These are phyloP conservation scores for Nemurella pictetii DNA, from an alignment of 2,888 invertebrate genomes.

Conservation along the genomic window DNA sequence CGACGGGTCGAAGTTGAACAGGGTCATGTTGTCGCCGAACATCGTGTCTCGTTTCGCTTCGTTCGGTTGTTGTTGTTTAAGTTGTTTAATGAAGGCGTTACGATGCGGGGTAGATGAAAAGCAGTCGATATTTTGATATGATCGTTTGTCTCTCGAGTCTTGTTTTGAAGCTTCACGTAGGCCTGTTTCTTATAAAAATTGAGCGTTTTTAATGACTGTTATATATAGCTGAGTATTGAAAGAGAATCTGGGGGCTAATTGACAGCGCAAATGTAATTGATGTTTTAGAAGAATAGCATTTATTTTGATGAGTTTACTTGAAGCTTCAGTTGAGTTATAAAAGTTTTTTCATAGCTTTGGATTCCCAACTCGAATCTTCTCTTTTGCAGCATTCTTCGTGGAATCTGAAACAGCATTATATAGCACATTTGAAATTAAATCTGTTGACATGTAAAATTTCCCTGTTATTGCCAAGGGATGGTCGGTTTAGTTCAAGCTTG, in stretches of 20 bases:
- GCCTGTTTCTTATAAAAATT: conserved; percentile 7
- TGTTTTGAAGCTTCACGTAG: background rate
- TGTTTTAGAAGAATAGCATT: background rate
- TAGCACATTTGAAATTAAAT: too few species aligned
- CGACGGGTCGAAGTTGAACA: background rate
- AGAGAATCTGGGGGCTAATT: background rate
- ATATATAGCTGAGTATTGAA: background rate
- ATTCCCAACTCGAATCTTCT: background rate
- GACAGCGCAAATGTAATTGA: background rate
- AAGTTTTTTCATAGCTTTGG: background rate
- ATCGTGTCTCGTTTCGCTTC: background rate
- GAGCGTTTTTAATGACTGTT: background rate
- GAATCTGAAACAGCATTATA: background rate
- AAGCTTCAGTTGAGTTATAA: background rate
- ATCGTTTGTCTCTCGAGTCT: background rate
- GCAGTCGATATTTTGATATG: background rate
- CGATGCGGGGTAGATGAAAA: too few species aligned
- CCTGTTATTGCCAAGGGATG: too few species aligned
- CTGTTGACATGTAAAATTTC: too few species aligned
- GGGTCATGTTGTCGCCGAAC: background rate
- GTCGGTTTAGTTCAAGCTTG: too few species aligned
- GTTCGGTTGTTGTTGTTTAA: too few species aligned
- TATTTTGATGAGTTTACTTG: background rate
- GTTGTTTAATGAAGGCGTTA: too few species aligned
- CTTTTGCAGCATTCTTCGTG: background rate